Evolutionary conservation across 2,888 invertebrate genomes (phyloP), one percentile per base, ranked within the genome.

Genomic region (Platycnemis pennipes): DNA sequence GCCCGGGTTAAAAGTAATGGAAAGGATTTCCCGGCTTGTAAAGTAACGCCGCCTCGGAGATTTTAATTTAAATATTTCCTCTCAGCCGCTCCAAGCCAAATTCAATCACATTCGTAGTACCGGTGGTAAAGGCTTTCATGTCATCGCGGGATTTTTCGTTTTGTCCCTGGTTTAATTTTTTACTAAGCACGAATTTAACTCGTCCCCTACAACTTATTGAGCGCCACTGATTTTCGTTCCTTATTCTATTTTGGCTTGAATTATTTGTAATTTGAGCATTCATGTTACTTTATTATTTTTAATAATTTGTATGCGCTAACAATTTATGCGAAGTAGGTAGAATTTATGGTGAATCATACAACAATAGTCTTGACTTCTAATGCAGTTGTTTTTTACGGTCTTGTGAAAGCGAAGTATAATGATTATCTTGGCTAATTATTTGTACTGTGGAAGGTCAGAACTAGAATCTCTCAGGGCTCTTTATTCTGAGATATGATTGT

Each of bases 11-110:
- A 77, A 77, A 37, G 77, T 77, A 37, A 37, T 77, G 77, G 77
- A 77, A 37, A 77, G 77, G 77, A 26, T 31, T 8, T 37, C 37
- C 77, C 31, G 37, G 37, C 37, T 11, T 37, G 77, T 77, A 77
- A 77, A 77, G 26, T 77, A 77, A 77, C 77, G 77, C 77, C 37
- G 31, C 37, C 77, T 77, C 13, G 31, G 37, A 13, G 37, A 37
- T 77, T 63, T 77, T 77, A 77, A 37, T 77, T 77, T 16, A 77
- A 77, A 77, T 77, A 77, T 77, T 77, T 77, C 77, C 31, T 31
- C 31, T 37, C 4, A n/a, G 77, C 77, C 37, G 37, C 77, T 77
- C 77, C 16, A 13, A 37, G 31, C 26, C 26, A 37, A 77, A 37
- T 77, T 31, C 31, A 77, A 77, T 77, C 77, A 26, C 77, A 16